A percentile compares a stretch with the other conserved stretches of the same genome.
Evolutionary conservation across 2,797 vertebrate species (phyloP).

Genomic region (Phaenicophaeus curvirostris): DNA sequence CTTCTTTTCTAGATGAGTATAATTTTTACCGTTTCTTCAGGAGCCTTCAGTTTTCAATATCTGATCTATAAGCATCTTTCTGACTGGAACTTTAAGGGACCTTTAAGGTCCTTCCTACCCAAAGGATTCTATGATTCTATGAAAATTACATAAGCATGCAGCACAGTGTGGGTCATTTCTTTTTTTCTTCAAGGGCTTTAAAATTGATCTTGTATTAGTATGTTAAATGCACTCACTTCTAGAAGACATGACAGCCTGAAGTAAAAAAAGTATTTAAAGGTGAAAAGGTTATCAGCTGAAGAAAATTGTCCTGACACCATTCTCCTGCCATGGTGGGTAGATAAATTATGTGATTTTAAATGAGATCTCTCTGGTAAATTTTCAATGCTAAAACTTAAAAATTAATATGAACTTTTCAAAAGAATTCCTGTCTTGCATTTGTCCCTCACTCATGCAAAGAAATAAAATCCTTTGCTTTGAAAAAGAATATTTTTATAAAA

Average conservation of each 20-base stretch:
- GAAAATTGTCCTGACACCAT: conserved; percentile 71
- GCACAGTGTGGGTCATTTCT: not conserved
- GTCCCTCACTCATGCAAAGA: not conserved
- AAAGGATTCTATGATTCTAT: no score
- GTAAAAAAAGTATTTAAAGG: conserved; percentile 70
- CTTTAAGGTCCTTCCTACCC: no score
- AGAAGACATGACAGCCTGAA: conserved; percentile 41
- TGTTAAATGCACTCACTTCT: conserved; percentile 50
- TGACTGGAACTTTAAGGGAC: not conserved
- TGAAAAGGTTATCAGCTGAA: conserved; percentile 76
- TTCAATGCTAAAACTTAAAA: not conserved
- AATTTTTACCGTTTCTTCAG: not conserved
- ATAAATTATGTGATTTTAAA: conserved; percentile 70
- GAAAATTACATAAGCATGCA: not conserved
- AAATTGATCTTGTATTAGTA: conserved; percentile 63
- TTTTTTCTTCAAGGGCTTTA: not conserved
- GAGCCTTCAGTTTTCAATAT: not conserved
- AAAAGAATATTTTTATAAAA: conserved; percentile 16
- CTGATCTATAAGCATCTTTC: not conserved
- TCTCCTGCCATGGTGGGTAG: conserved; percentile 56
- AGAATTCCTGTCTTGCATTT: not conserved
- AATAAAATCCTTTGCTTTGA: not conserved
- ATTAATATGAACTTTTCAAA: not conserved
- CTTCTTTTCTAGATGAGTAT: not conserved
- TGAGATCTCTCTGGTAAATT: conserved; percentile 58